A percentile compares a stretch with the other conserved stretches of the same genome.
phyloP scores from a whole-genome alignment of 37 sponge, comb jelly and placozoan species.

The Axinella damicornis region DNA sequence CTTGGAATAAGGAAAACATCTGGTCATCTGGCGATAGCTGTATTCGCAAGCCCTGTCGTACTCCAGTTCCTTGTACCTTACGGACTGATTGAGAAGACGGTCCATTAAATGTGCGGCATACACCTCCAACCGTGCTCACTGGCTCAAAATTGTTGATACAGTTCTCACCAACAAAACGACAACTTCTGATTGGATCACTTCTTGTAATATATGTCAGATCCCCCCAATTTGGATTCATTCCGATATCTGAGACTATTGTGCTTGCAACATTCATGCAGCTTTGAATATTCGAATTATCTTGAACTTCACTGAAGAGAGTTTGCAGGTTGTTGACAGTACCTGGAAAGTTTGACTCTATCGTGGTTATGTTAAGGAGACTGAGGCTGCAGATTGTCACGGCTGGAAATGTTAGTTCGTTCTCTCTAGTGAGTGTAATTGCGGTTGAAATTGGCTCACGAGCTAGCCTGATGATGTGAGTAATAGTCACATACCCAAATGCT shows the following conservation, averaged over 20 bases:
- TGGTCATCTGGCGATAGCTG: background rate
- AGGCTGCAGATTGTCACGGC: constrained; percentile 47
- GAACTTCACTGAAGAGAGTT: background rate
- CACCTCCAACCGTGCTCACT: constrained; percentile 13
- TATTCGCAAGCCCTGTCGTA: constrained; percentile 12
- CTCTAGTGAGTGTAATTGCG: constrained; percentile 2
- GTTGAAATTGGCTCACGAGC: constrained; percentile 18
- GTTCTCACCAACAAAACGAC: constrained; percentile 8
- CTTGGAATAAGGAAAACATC: background rate
- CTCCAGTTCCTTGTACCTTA: constrained; percentile 5
- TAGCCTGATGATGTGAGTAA: background rate
- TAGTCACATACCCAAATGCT: constrained; percentile 10
- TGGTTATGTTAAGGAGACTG: constrained; percentile 1
- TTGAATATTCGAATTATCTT: background rate
- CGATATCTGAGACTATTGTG: background rate
- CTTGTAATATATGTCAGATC: background rate
- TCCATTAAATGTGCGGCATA: constrained; percentile 44
- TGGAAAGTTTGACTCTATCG: background rate
- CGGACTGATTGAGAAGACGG: background rate
- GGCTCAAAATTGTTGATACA: constrained; percentile 14
- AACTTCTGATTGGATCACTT: background rate
- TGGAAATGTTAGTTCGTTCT: constrained; percentile 14
- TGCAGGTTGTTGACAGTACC: background rate
- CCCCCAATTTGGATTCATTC: background rate
- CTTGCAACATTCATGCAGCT: background rate